These are phyloP conservation scores for Drosophila ficusphila DNA, from an alignment of 1,140 invertebrate species.

Conservation along the genomic window DNA sequence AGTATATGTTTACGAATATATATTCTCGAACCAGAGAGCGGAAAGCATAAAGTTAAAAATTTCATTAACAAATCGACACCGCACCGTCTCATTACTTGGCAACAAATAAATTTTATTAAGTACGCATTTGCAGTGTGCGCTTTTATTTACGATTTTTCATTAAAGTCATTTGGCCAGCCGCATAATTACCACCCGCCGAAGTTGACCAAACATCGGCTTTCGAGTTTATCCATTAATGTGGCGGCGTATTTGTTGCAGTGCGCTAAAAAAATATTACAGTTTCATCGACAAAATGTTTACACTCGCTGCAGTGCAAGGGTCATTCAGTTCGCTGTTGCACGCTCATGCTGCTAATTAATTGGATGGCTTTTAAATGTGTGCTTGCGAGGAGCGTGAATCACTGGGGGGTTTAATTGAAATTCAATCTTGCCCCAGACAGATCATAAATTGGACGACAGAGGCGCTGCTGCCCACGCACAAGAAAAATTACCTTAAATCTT, in stretches of 20 bases:
- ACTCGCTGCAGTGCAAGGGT: slow-evolving; percentile 1
- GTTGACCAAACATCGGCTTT: slow-evolving; percentile 34
- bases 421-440: slow-evolving; percentile 45
- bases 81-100: slow-evolving; percentile 25
- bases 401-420: slow-evolving; percentile 39
- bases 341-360: slow-evolving; percentile 54
- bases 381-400: slow-evolving; percentile 27
- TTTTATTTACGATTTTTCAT: slow-evolving; percentile 75
- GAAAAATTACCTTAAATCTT: slow-evolving; percentile 69
- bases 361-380: slow-evolving; percentile 22
- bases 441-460: slow-evolving; percentile 34
- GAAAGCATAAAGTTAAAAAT: slow-evolving; percentile 61
- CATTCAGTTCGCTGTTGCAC: slow-evolving; percentile 29
- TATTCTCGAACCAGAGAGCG: slow-evolving; percentile 12
- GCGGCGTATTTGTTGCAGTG: slow-evolving; percentile 15
- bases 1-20: slow-evolving; percentile 6
- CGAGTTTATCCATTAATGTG: slow-evolving; percentile 25
- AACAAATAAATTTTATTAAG: slow-evolving; percentile 73
- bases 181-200: slow-evolving; percentile 8
- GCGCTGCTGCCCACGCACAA: slow-evolving; percentile 31
- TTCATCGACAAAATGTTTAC: slow-evolving; percentile 27
- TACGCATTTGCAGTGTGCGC: slow-evolving; percentile 15
- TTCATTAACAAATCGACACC: slow-evolving; percentile 74
- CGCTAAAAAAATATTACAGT: slow-evolving; percentile 30
- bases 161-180: slow-evolving; percentile 39